A percentile compares a stretch with the other conserved stretches of the same genome.
Conservation (phyloP, 2,113 vertebrate species). For the Pao palembangensis region DNA sequence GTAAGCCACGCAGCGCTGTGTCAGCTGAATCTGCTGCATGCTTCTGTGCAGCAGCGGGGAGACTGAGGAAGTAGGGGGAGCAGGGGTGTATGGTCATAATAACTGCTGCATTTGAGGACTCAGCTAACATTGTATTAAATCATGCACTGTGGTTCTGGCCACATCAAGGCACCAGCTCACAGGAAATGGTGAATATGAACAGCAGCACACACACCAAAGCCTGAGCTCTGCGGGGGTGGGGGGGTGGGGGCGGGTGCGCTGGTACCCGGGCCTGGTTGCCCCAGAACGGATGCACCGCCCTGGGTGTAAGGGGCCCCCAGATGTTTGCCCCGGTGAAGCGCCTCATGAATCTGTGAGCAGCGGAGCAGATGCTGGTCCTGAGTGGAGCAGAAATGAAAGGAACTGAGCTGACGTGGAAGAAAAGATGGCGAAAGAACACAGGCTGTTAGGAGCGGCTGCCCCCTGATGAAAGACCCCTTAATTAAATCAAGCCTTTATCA, state of each 20-base stretch:
- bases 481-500: constrained; percentile 61
- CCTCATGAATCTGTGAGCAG: constrained; percentile 46
- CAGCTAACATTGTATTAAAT: constrained; percentile 63
- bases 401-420: constrained; percentile 26
- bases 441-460: constrained; percentile 17
- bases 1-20: constrained; percentile 29
- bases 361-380: constrained; percentile 47
- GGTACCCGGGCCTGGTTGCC: constrained; percentile 57
- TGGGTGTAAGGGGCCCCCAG: constrained; percentile 59
- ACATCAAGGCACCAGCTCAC: constrained; percentile 66
- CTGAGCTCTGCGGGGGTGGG: constrained; percentile 54
- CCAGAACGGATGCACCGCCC: constrained; percentile 54
- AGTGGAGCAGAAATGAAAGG: constrained; percentile 44
- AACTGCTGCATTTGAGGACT: constrained; percentile 53
- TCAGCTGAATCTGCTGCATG: constrained; percentile 46
- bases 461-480: constrained; percentile 60
- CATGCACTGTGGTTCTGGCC: constrained; percentile 56
- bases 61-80: constrained; percentile 20
- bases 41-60: constrained; percentile 45
- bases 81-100: constrained; percentile 41
- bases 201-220: constrained; percentile 67
- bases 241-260: constrained; percentile 58
- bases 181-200: constrained; percentile 63
- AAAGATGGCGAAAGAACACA: constrained; percentile 1
- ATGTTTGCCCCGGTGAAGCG: constrained; percentile 63